Evolutionary conservation across 2,888 invertebrate genomes (phyloP), one percentile per base, ranked within the genome.

Genomic region (Pediacus dermestoides): DNA sequence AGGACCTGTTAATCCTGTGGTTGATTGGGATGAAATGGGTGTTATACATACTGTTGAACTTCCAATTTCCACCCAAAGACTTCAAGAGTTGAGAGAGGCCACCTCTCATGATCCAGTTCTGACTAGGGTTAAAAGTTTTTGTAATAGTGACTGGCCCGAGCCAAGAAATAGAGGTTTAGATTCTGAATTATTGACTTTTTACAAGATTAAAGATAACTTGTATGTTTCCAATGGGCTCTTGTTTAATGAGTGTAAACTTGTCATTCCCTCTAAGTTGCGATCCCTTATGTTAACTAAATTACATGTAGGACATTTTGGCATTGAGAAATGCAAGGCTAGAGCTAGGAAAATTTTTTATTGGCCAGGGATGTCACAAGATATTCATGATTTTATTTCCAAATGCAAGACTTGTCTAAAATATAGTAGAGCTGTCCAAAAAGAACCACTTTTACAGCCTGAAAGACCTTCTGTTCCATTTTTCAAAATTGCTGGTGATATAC

Each of bases 231-330:
- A 32, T 27, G 36, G 21, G 13, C 10, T 41, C 26, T 14, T 41
- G 3, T 37, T 32, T 32, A 18, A 13, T 16, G 7, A 41, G 15
- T 4, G 36, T 16, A 36, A 32, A 10, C 7, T 41, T 13, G 14
- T 32, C 4, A 22, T 34, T 15, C 39, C 16, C 25, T 47, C 4
- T n/a, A 11, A 54, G 8, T 36, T 54, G 23, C 46, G 53, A 34
- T 4, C 30, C 7, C 34, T 32, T 18, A 49, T 58, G 12, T 14
- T 53, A 9, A 39, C 31, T 2, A 44, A 45, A 41, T 37, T 62
- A 30, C 63, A 64, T 56, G 55, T 47, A 33, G 47, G 55, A 2
- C 63, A 64, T 42, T 27, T 62, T 12, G 63, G 61, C 3, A 54
- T 53, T 2, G 50, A 53, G 30, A 61, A 64, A 49, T 55, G 55